Base-by-base conservation (phyloP, 1,140 invertebrate species). In the Cydia strobilella region DNA sequence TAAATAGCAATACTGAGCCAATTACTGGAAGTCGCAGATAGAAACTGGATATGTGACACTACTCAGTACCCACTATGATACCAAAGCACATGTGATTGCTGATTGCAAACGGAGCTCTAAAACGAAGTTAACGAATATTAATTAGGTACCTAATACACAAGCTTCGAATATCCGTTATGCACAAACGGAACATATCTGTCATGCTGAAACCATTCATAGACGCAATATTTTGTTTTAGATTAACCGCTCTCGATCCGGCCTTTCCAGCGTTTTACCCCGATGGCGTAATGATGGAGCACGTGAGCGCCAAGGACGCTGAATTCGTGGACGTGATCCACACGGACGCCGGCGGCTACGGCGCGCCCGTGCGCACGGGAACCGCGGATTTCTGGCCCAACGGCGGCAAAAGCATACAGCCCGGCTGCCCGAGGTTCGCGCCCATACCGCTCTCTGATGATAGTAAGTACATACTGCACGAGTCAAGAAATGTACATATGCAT, bases 261-360 rank as follows among this genome's bases (percentile, higher is more conserved):
- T 94, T 94, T 78, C 94, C 94, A 12, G 88, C 92, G 9, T 95
- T 95, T 82, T 95, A 95, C 77, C 91, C 93, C 59, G 88, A 90
- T 72, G 84, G 91, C 10, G 82, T 93, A n/a, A 79, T 93, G 35
- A 86, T 93, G 79, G 93, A 94, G n/a, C 95, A 96, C 74, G 90
- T 96, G 1, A 94, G 93, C 72, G 93, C 93, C n/a, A 89, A 86
- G 48, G 95, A 96, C 84, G 95, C 95, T 0, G 89, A 94, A 23
- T 95, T 96, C 71, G 95, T 96, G 2, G 95, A 96, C 80, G 93
- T 95, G 0, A 96, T 96, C 74, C 96, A 96, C 79, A 95, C 96
- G 1, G 95, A 96, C 79, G 95, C 94, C 2, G 94, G 94, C 3
- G 80, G 93, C 0, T 95, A 95, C 76, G 94, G 94, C 0, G 93